These are phyloP conservation scores for Eilema caniola DNA, from an alignment of 2,888 invertebrate genomes.

Conservation along the genomic window DNA sequence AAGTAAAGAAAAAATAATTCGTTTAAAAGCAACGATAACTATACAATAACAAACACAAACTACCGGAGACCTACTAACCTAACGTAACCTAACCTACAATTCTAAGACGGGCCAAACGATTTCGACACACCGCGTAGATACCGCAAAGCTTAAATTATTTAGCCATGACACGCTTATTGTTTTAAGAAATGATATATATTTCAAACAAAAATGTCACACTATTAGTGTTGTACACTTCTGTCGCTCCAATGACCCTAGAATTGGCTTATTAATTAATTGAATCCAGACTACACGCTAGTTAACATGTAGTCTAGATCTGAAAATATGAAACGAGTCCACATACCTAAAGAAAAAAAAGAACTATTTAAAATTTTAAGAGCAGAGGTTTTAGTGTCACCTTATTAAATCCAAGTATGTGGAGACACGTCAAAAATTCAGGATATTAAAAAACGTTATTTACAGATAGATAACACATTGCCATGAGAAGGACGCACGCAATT, in stretches of 20 bases:
- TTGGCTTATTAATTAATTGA: neutral
- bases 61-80: constrained; percentile 47
- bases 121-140: constrained; percentile 39
- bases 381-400: too few relatives aligned
- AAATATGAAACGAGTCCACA: too few relatives aligned
- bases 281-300: neutral
- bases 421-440: too few relatives aligned
- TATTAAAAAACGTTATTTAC: too few relatives aligned
- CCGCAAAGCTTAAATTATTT: constrained; percentile 27
- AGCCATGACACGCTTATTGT: constrained; percentile 9
- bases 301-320: too few relatives aligned
- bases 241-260: too few relatives aligned
- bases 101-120: constrained; percentile 25
- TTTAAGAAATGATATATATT: neutral
- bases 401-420: too few relatives aligned
- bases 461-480: too few relatives aligned
- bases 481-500: too few relatives aligned
- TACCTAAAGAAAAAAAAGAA: too few relatives aligned
- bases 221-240: neutral
- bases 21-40: constrained; percentile 15
- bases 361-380: too few relatives aligned
- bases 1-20: neutral
- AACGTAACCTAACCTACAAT: constrained; percentile 43
- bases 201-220: neutral
- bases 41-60: constrained; percentile 20